These are phyloP conservation scores for Drosophila bifasciata DNA, from an alignment of 1,140 invertebrate species.

Conservation along the genomic window DNA sequence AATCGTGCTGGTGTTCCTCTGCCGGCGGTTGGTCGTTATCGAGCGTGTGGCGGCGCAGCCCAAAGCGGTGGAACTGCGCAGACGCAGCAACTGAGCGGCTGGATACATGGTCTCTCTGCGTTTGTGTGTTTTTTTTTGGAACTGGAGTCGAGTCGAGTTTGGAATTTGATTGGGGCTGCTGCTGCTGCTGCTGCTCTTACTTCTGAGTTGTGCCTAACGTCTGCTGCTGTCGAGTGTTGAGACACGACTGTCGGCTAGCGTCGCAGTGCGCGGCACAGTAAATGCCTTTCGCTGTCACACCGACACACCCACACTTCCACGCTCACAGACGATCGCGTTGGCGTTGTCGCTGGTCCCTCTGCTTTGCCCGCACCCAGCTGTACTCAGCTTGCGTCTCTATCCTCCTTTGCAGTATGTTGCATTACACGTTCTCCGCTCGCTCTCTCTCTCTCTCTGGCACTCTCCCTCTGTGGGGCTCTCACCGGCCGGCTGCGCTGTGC, in stretches of 20 bases:
- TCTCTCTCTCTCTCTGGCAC: too few species aligned
- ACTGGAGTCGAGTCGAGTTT: slow-evolving; percentile 3
- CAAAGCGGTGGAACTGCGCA: slow-evolving; percentile 51
- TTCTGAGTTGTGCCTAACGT: slow-evolving; percentile 35
- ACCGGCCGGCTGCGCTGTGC: too few species aligned
- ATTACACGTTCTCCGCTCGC: too few species aligned
- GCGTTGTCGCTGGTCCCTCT: too few species aligned
- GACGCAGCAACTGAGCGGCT: slow-evolving; percentile 58
- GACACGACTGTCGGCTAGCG: slow-evolving; percentile 69
- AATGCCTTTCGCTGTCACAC: slow-evolving; percentile 24
- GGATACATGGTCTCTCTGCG: slow-evolving; percentile 49
- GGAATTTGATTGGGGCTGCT: slow-evolving; percentile 6
- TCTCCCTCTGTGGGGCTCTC: too few species aligned
- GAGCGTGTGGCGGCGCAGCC: slow-evolving; percentile 35
- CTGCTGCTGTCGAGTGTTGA: slow-evolving; percentile 67
- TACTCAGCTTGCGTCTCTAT: too few species aligned
- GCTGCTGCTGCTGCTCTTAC: slow-evolving; percentile 23
- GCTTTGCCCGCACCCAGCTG: too few species aligned
- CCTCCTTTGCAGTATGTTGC: too few species aligned
- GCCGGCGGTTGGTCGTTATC: slow-evolving; percentile 56
- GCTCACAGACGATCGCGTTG: too few species aligned
- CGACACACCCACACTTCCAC: too few species aligned
- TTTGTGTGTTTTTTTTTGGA: neutral
- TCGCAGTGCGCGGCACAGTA: slow-evolving; percentile 41
- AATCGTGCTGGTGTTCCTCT: slow-evolving; percentile 68